Conservation (phyloP, 1,140 invertebrate species). For the Drosophila eugracilis region DNA sequence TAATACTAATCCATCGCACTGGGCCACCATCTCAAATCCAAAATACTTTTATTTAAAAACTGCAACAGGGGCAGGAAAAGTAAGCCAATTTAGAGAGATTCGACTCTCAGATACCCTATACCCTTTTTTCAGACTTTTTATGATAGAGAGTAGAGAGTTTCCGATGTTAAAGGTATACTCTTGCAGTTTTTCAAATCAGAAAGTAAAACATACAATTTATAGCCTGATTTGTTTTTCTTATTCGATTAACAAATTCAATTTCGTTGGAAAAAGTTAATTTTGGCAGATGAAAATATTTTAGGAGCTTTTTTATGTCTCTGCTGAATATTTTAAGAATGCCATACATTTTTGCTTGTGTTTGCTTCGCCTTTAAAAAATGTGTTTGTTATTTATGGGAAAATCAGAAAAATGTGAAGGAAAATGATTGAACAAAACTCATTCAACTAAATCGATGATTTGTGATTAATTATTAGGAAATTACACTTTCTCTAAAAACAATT, state of each 20-base stretch:
- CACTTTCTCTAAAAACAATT: neutral
- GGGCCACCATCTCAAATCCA: constrained; percentile 43
- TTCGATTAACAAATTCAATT: constrained; percentile 31
- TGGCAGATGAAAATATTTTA: constrained; percentile 46
- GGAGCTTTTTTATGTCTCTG: constrained; percentile 42
- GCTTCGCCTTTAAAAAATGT: neutral
- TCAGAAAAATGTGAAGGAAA: neutral
- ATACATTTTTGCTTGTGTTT: constrained; percentile 29
- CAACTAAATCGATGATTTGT: constrained; percentile 6
- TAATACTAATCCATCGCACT: constrained; percentile 44
- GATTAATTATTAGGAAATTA: neutral
- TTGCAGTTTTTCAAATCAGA: neutral
- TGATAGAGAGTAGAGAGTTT: neutral
- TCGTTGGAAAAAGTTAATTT: constrained; percentile 27
- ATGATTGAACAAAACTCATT: neutral
- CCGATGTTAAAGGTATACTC: too few species aligned
- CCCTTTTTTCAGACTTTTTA: neutral
- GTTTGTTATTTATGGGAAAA: constrained; percentile 24
- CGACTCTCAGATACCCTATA: constrained; percentile 12
- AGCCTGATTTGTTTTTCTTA: constrained; percentile 23
- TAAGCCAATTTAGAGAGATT: neutral
- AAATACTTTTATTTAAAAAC: constrained; percentile 50
- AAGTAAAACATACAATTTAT: constrained; percentile 5
- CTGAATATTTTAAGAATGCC: constrained; percentile 45
- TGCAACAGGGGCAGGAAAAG: constrained; percentile 55